A percentile compares a stretch with the other conserved stretches of the same genome.
These are phyloP conservation scores for Linyphia triangularis DNA, from an alignment of 2,888 invertebrate genomes.

Conservation along the genomic window DNA sequence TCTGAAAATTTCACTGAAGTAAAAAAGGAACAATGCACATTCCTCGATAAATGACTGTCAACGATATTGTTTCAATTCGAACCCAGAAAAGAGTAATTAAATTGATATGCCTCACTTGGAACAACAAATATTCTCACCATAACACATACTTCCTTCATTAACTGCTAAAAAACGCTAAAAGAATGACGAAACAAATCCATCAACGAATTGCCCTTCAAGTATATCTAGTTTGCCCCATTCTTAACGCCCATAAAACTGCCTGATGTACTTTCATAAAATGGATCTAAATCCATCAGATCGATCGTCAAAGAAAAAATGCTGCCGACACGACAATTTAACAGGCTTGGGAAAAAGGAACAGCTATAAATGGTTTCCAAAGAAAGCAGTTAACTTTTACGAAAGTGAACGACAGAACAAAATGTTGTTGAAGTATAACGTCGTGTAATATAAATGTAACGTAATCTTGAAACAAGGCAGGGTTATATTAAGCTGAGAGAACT, in stretches of 20 bases:
- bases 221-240: not conserved
- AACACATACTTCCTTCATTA: too few relatives aligned
- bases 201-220: not conserved
- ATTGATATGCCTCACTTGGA: too few relatives aligned
- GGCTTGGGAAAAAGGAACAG: not conserved
- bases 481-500: constrained; percentile 12
- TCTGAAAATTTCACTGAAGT: too few relatives aligned
- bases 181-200: not conserved
- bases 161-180: too few relatives aligned
- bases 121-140: too few relatives aligned
- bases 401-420: not conserved
- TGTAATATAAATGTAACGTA: constrained; percentile 18
- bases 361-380: not conserved
- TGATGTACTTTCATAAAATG: not conserved
- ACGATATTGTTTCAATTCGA: too few relatives aligned
- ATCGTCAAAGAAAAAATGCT: not conserved
- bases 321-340: not conserved
- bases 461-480: not conserved
- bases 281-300: not conserved
- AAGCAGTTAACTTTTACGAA: not conserved
- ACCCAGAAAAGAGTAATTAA: too few relatives aligned
- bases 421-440: constrained; percentile 19
- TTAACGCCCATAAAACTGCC: not conserved
- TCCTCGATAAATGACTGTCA: too few relatives aligned
- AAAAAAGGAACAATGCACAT: too few relatives aligned